Evolutionary conservation across 2,113 vertebrate genomes (phyloP).

Genomic region (Parus major): DNA sequence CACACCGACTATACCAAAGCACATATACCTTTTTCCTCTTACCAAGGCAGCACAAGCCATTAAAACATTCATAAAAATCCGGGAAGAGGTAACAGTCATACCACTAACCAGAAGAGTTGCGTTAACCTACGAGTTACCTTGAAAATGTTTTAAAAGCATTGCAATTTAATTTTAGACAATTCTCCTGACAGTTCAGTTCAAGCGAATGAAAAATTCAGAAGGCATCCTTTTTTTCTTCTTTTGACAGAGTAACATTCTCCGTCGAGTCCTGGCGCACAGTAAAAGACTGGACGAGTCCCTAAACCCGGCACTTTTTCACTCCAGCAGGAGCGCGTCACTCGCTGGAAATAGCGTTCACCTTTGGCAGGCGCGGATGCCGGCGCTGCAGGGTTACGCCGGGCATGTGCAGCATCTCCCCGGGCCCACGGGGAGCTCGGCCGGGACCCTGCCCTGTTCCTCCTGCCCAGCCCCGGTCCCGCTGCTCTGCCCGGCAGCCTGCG

Average conservation of each 20-base stretch:
- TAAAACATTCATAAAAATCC: neutral
- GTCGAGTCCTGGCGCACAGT: neutral
- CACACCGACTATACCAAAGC: neutral
- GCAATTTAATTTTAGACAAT: neutral
- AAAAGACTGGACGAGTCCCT: neutral
- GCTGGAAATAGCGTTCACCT: slow-evolving; percentile 21
- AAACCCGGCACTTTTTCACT: neutral
- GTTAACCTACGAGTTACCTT: neutral
- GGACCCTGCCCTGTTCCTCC: neutral
- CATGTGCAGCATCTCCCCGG: neutral
- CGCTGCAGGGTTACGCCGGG: neutral
- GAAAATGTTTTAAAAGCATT: neutral
- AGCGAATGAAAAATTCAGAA: neutral
- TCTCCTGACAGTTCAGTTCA: neutral
- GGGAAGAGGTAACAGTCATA: neutral
- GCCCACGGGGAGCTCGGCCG: neutral
- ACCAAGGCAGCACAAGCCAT: neutral
- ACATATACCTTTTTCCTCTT: neutral
- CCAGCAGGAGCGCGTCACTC: neutral
- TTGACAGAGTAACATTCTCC: neutral
- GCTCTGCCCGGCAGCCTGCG: neutral
- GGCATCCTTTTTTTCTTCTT: neutral
- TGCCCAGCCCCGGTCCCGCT: neutral
- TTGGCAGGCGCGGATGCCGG: neutral
- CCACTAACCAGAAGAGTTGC: neutral